Evolutionary conservation across 2,113 vertebrate species (phyloP), one percentile per base, ranked within the genome.

Genomic region (Notothenia rossii): DNA sequence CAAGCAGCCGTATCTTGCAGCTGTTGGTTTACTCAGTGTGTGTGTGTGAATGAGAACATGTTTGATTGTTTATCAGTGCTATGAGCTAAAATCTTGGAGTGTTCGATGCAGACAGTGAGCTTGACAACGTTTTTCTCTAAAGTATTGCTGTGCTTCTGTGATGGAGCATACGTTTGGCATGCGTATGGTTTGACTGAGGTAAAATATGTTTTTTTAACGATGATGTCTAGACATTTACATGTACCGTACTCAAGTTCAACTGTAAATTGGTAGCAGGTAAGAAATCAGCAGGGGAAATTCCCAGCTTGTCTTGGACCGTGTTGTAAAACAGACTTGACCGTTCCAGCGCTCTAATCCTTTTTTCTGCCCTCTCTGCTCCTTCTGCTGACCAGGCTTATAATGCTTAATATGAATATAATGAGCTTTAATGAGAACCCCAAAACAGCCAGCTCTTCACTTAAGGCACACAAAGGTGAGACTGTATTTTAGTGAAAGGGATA

Each of bases 381-480:
- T 66, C 54, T 56, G 79, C 87, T 73, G 82, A 86, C 87, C 82
- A 63, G 61, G 75, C 84, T 84, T 83, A 87, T 90, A 80, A 90
- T 81, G 67, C 77, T 80, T 83, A 89, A 91, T 87, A 85, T 90
- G 89, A 91, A 91, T 82, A 90, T 92, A 91, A 93, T 91, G 81
- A 89, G 86, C 58, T 75, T 83, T 89, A 93, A 92, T 89, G 88
- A 90, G 88, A 77, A 84, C 59, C 22, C 51, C 61, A 40, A 75
- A 81, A 79, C 53, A 72, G 82, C 75, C 82, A 87, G 72, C 73
- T 55, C 65, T 81, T 83, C 36, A 46, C 33, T 61, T 76, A 15
- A 18, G 70, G 17, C 75, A 55, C 8, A 86, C 77, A 90, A 79
- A 74, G 64, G 81, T 87, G 76, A 75, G 58, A 51, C 77, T 89